Base-by-base conservation (phyloP, 1,140 invertebrate genomes). In the Bilobella aurantiaca region DNA sequence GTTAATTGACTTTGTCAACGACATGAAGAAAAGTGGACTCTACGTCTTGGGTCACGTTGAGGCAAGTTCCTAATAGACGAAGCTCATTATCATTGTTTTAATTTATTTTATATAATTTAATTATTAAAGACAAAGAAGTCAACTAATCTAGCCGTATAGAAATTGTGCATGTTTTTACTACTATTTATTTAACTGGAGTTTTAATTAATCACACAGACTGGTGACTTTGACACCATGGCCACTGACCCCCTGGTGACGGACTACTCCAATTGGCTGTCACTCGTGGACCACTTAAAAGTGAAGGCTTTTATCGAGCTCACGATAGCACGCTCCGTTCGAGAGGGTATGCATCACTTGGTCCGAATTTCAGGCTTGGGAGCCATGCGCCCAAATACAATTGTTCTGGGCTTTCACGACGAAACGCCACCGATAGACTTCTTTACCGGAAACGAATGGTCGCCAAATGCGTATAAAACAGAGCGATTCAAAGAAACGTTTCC, bases 261-360 rank as follows among this genome's bases (percentile, higher is more conserved):
- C 73, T 86, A 89, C 75, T 83, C 86, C 21, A 83, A 89, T 68
- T 98, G 94, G 94, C 79, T 96, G 56, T 86, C 65, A 29, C 23
- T 63, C 31, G 62, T 53, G 80, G 94, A 1, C 32, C 86, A 90
- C 74, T 80, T 96, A 73, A 90, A 88, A 77, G 86, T 98, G 1
- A 99, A 99, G 79, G 96, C 96, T 0, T 99, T 99, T 77, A 87
- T 96, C 1, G 96, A 99, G 78, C 77, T 99, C 0, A 98, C 95
- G 0, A 79, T 98, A 1, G 88, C 93, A 0, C 81, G 83, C 57
- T 85, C 84, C 12, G 85, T 98, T 0, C 82, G 93, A 14, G 87
- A 92, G 72, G 96, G 96, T 25, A 82, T 97, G 3, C 89, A 92
- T 66, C 96, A 99, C 77, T 80, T 99, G 53, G 86, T 95, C 27